Conservation (phyloP, 1,140 invertebrate genomes). For the Drosophila chauvacae region DNA sequence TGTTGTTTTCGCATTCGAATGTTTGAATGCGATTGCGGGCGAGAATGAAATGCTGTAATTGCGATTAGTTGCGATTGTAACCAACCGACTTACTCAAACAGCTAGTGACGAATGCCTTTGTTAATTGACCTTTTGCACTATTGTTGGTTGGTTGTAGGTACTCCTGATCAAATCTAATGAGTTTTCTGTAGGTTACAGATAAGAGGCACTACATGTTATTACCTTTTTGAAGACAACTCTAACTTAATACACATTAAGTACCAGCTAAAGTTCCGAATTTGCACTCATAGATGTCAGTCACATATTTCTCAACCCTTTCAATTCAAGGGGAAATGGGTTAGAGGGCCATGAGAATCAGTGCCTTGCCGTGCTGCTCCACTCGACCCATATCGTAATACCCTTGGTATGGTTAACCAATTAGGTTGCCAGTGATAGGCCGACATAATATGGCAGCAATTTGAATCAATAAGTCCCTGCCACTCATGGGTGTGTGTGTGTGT, state of each 20-base stretch:
- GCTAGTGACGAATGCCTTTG: constrained; percentile 18
- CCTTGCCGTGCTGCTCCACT: constrained; percentile 9
- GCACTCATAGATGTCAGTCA: not conserved
- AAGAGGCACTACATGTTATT: not conserved
- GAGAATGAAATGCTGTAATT: constrained; percentile 44
- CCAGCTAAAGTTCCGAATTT: not conserved
- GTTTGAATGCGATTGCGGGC: constrained; percentile 49
- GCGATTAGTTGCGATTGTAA: constrained; percentile 30
- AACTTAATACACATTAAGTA: not conserved
- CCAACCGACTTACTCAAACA: constrained; percentile 12
- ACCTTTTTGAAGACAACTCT: not conserved
- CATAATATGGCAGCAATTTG: constrained; percentile 28
- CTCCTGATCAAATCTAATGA: constrained; percentile 4
- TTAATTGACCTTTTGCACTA: constrained; percentile 21
- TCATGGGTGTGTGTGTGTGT: constrained; percentile 10
- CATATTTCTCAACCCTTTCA: not conserved
- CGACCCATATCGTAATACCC: constrained; percentile 44
- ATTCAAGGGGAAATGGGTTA: constrained; percentile 13
- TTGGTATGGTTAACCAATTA: constrained; percentile 48
- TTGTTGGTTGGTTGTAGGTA: not conserved
- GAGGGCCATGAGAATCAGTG: constrained; percentile 24
- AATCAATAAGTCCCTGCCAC: constrained; percentile 48
- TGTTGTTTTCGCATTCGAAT: constrained; percentile 54
- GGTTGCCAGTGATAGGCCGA: constrained; percentile 28
- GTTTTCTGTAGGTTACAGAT: not conserved